Evolutionary conservation across 2,888 invertebrate genomes (phyloP).

Genomic region (Agrilus mali): DNA sequence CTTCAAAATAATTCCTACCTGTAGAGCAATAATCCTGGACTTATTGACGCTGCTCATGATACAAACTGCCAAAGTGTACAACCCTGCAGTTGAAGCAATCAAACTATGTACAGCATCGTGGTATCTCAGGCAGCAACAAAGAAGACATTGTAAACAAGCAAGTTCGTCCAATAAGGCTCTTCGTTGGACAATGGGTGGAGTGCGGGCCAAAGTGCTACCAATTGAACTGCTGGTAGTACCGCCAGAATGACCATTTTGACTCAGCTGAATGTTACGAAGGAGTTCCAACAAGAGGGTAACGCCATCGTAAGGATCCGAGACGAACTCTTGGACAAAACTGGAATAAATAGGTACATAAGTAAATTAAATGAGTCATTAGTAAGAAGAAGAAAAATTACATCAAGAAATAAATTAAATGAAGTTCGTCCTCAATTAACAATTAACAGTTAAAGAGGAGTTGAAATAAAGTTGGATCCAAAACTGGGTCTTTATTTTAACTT

Average conservation of each 20-base stretch:
- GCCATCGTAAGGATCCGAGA: slow-evolving; percentile 78
- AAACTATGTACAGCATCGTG: slow-evolving; percentile 67
- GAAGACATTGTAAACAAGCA: slow-evolving; percentile 79
- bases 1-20: slow-evolving; percentile 41
- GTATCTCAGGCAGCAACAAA: slow-evolving; percentile 66
- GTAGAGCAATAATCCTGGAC: slow-evolving; percentile 70
- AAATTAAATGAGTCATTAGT: no score
- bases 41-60: slow-evolving; percentile 82
- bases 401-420: no score
- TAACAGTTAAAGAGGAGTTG: no score
- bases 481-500: no score
- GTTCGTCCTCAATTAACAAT: no score
- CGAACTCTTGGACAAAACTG: slow-evolving; percentile 90
- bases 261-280: slow-evolving; percentile 71
- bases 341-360: slow-evolving; percentile 19
- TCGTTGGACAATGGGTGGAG: slow-evolving; percentile 56
- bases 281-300: slow-evolving; percentile 73
- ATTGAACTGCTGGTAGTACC: slow-evolving; percentile 20
- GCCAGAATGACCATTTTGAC: slow-evolving; percentile 48
- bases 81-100: slow-evolving; percentile 65
- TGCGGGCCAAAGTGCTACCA: slow-evolving; percentile 31
- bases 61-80: slow-evolving; percentile 74
- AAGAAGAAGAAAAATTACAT: no score
- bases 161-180: slow-evolving; percentile 75
- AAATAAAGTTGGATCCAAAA: no score